These are phyloP conservation scores for Rhopilema esculentum DNA, from an alignment of 30 jellyfish, hydroid and myxozoan genomes.

Conservation along the genomic window DNA sequence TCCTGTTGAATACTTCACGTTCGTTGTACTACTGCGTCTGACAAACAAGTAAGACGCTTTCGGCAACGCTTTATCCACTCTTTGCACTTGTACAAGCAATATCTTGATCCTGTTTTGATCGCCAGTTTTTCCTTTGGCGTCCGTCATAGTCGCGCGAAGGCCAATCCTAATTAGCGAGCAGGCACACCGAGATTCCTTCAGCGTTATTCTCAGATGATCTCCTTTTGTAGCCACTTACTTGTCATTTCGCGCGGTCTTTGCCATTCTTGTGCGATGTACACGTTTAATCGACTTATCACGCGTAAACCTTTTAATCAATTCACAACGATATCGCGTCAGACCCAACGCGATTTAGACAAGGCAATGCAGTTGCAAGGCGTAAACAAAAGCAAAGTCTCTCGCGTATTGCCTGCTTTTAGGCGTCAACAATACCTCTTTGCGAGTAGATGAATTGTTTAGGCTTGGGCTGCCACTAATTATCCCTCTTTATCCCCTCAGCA, in stretches of 20 bases:
- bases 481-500: neutral
- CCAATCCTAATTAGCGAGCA: neutral
- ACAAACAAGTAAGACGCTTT: neutral
- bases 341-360: slow-evolving; percentile 13
- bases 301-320: slow-evolving; percentile 20
- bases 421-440: slow-evolving; percentile 8
- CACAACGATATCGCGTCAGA: slow-evolving; percentile 12
- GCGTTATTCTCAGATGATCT: neutral
- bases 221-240: neutral
- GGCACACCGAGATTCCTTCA: neutral
- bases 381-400: slow-evolving; percentile 10
- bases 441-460: neutral
- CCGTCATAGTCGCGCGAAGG: neutral
- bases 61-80: neutral
- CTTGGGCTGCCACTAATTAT: slow-evolving; percentile 19
- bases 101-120: neutral
- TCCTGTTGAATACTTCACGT: neutral
- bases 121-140: neutral
- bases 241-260: neutral
- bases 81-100: neutral
- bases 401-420: neutral
- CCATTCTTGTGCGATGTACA: neutral
- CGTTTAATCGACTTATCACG: slow-evolving; percentile 18
- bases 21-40: neutral
- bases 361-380: slow-evolving; percentile 6